Evolutionary conservation across 2,113 vertebrate species (phyloP).

Genomic region (Gallinago jamesoni): DNA sequence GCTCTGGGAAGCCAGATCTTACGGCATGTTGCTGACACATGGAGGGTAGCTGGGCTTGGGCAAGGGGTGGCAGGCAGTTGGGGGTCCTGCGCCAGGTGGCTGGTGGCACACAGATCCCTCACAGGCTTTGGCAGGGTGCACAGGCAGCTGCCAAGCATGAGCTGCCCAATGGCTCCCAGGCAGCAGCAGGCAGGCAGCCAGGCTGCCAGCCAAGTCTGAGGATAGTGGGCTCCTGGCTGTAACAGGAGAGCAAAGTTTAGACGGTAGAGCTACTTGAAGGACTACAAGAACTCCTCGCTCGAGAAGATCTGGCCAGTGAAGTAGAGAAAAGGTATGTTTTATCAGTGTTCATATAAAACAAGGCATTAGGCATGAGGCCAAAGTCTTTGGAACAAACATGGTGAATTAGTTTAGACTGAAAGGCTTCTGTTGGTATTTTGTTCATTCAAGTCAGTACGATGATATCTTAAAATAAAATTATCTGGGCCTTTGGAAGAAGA

Average conservation of each 20-base stretch:
- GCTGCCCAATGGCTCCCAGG: constrained; percentile 11
- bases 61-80: background rate
- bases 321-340: background rate
- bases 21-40: accelerated
- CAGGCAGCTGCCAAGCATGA: constrained; percentile 39
- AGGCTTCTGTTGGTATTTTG: background rate
- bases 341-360: background rate
- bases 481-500: background rate
- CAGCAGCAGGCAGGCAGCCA: constrained; percentile 29
- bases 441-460: background rate
- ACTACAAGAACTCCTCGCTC: background rate
- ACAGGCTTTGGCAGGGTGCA: background rate
- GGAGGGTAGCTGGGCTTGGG: background rate
- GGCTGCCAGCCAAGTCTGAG: constrained; percentile 32
- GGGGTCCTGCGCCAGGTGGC: background rate
- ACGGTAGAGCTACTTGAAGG: background rate
- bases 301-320: background rate
- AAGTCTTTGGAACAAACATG: background rate
- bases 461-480: background rate
- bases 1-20: background rate
- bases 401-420: background rate
- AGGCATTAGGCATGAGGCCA: background rate
- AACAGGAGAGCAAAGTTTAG: background rate
- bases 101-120: background rate
- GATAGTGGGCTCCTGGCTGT: background rate